Base-by-base conservation (phyloP, 2,888 invertebrate species). In the Palloptera scutellata region DNA sequence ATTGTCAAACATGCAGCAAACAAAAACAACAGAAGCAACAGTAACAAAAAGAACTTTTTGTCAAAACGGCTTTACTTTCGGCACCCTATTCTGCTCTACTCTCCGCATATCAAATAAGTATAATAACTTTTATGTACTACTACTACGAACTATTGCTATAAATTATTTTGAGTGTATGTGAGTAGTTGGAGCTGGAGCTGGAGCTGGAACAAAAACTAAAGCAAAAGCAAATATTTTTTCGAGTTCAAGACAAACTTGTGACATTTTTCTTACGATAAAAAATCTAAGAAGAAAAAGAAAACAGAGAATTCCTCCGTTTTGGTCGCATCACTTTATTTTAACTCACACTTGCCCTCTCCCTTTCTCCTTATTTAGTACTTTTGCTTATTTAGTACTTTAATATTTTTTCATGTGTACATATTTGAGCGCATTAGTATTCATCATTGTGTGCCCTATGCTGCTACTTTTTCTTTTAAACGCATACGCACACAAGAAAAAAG, bases 351-450 rank as follows among this genome's bases (percentile, higher is more conserved):
- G 52, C n/a, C n/a, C 10, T 40, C 52, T 13, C n/a, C 59, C n/a
- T 43, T 42, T 8, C 8, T 30, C 40, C 11, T 17, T 41, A n/a
- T 59, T n/a, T 30, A 20, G 55, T 11, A 55, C 20, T 40, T 60
- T 60, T 60, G n/a, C 42, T 40, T 11, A 13, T 60, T 30, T 43
- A 17, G 3, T 60, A n/a, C 30, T 61, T 45, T 61, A 17, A 53
- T 45, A 61, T 66, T 43, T 30, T n/a, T 55, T 66, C 12, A 48
- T 19, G 30, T 40, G 41, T 59, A 43, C 43, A 9, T 48, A 63
- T 64, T 60, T 43, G 65, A 41, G 19, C 67, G 60, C 76, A 76
- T 76, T 76, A 75, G 74, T 76, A 76, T 75, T 74, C 77, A 76
- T 76, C 71, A 63, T 68, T 64, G 52, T 51, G 74, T 72, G 76